Conservation (phyloP, 2,888 invertebrate genomes). For the Drosophila pegasa region DNA sequence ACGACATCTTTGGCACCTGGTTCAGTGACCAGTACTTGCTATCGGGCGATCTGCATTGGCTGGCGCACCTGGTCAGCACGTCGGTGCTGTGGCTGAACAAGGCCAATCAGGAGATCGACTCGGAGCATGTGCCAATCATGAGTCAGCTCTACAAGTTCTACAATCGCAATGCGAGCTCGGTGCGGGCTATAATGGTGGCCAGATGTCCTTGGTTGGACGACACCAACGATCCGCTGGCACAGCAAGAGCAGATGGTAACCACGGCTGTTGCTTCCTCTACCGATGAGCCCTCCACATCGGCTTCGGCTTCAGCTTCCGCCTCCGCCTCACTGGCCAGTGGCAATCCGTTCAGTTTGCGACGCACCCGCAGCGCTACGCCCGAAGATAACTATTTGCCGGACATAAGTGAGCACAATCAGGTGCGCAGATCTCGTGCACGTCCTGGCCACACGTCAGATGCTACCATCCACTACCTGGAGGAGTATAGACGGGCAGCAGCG, state of each 20-base stretch:
- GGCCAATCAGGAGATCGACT: slow-evolving; percentile 92
- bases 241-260: background rate
- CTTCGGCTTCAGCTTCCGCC: slow-evolving; percentile 14
- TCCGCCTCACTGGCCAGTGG: slow-evolving; percentile 59
- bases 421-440: slow-evolving; percentile 45
- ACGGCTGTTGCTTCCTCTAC: background rate
- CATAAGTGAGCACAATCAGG: slow-evolving; percentile 58
- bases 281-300: slow-evolving; percentile 41
- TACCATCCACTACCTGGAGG: slow-evolving; percentile 87
- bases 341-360: slow-evolving; percentile 75
- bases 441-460: slow-evolving; percentile 59
- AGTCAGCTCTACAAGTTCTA: slow-evolving; percentile 90
- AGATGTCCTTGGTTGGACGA: slow-evolving; percentile 87
- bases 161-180: slow-evolving; percentile 92
- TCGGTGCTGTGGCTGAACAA: slow-evolving; percentile 93
- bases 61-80: slow-evolving; percentile 90
- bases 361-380: slow-evolving; percentile 61
- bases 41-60: slow-evolving; percentile 92
- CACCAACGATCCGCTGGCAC: slow-evolving; percentile 76
- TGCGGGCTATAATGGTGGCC: slow-evolving; percentile 91
- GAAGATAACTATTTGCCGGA: slow-evolving; percentile 66
- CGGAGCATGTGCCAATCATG: slow-evolving; percentile 92
- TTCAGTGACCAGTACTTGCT: slow-evolving; percentile 92
- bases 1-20: slow-evolving; percentile 96
- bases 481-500: slow-evolving; percentile 85